Evolutionary conservation across 2,888 invertebrate genomes (phyloP), one percentile per base, ranked within the genome.

Genomic region (Cheilosia impressa): DNA sequence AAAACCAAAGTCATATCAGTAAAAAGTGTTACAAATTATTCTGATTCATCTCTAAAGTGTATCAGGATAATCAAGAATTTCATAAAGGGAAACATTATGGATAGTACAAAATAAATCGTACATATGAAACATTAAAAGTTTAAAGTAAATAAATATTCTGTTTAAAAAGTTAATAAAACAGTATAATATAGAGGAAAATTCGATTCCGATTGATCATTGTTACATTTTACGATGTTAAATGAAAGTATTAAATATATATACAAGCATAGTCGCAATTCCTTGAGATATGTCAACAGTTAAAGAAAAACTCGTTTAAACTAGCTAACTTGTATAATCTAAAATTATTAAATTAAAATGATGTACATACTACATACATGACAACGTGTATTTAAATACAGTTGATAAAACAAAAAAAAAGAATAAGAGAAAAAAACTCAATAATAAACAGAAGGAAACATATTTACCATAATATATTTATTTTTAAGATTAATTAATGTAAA

Each of bases 21-120:
- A 80, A 80, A 85, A 76, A 79, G 66, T 80, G 62, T 84, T 80
- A 80, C 66, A 77, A 13, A 4, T 4, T 63, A 63, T 62, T 43
- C 76, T 57, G 80, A 19, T 60, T 50, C 63, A 57, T 55, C 34
- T 41, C 24, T 9, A 19, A 80, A 43, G 15, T 60, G 76, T n/a
- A 58, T 63, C 62, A 55, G 55, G 71, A 57, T 85, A 52, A 60
- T 68, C 38, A 77, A 47, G 80, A 81, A 68, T 50, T 76, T 80
- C 76, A 85, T 80, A 72, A 76, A 76, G 72, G 71, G 68, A 85
- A 79, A 81, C 76, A 80, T 85, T 80, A 81, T 76, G 76, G 68
- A 85, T 72, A 85, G 85, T 85, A 85, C 85, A 85, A 85, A 85
- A 72, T 62, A 85, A 85, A 77, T 85, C 85, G 80, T 85, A 85